Base-by-base conservation (phyloP, 2,797 vertebrate genomes). In the Enoplosus armatus region DNA sequence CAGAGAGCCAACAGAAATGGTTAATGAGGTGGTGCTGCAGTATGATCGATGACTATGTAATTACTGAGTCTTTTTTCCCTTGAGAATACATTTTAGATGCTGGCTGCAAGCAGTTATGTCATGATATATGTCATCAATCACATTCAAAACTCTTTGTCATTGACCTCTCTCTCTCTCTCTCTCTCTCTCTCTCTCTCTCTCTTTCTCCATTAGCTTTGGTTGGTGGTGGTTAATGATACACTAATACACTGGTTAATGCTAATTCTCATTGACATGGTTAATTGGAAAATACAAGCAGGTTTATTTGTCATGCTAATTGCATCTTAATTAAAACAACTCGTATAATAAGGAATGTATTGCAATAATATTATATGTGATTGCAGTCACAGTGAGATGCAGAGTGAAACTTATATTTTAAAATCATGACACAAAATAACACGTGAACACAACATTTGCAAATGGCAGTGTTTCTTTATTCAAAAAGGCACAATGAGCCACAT, bases 381-480 rank as follows among this genome's bases (percentile, higher is more conserved):
- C 27, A 73, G 22, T 5, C 8, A 35, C 8, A 70, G 8, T 47
- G 41, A 59, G 14, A 31, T 45, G 2, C 8, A 31, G 18, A 58
- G 22, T 37, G 47, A 26, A 47, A 22, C 16, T 29, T 69, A 14
- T n/a, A n/a, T n/a, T n/a, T n/a, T n/a, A 18, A 35, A 15, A n/a
- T 1, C 4, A 69, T 24, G 4, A 1, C 4, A 24, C 5, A 39
- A 70, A 26, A 22, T 15, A 18, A 35, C 3, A 22, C 0, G 16
- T 5, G 4, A 53, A 18, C 2, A 48, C 39, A 33, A 8, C 8
- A 5, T 39, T 41, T 73, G 1, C 2, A 62, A 5, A 10, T 8
- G 1, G 1, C 10, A 55, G 7, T 45, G 7, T 58, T 76, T 48
- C n/a, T 82, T 82, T 82, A 77, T 82, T 82, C 0, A 1, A 22